Evolutionary conservation across 2,113 vertebrate species (phyloP).

Genomic region (Phalacrocorax pelagicus): DNA sequence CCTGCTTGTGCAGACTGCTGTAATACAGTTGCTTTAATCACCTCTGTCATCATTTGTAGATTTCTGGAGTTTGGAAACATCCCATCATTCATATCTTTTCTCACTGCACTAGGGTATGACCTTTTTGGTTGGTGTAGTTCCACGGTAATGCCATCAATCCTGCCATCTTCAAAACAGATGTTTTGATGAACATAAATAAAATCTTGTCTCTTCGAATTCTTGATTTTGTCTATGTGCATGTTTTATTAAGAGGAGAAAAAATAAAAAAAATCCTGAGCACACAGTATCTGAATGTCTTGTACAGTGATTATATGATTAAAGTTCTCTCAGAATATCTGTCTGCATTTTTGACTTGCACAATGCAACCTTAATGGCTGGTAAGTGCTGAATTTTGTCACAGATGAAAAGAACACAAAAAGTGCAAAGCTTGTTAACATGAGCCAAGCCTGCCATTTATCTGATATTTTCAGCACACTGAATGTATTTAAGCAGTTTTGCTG

Average conservation of each 20-base stretch:
- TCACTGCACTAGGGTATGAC: neutral
- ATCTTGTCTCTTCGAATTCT: neutral
- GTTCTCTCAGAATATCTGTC: constrained; percentile 42
- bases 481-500: constrained; percentile 36
- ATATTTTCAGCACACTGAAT: constrained; percentile 53
- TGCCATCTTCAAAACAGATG: neutral
- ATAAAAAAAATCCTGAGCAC: neutral
- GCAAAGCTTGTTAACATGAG: constrained; percentile 58
- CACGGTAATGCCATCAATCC: neutral
- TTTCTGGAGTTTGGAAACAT: neutral
- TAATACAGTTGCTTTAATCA: neutral
- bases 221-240: neutral
- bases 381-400: constrained; percentile 51
- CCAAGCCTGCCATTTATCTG: constrained; percentile 49
- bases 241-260: neutral
- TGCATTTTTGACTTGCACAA: constrained; percentile 46
- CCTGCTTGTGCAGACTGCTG: neutral
- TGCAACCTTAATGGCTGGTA: constrained; percentile 51
- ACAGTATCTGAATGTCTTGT: constrained; percentile 18
- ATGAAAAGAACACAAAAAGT: constrained; percentile 47
- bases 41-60: neutral
- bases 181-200: neutral
- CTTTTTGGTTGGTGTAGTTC: neutral
- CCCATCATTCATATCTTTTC: neutral
- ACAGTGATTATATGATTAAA: constrained; percentile 41